Base-by-base conservation (phyloP, 2,888 invertebrate species). In the Fissipunctia ypsillon region DNA sequence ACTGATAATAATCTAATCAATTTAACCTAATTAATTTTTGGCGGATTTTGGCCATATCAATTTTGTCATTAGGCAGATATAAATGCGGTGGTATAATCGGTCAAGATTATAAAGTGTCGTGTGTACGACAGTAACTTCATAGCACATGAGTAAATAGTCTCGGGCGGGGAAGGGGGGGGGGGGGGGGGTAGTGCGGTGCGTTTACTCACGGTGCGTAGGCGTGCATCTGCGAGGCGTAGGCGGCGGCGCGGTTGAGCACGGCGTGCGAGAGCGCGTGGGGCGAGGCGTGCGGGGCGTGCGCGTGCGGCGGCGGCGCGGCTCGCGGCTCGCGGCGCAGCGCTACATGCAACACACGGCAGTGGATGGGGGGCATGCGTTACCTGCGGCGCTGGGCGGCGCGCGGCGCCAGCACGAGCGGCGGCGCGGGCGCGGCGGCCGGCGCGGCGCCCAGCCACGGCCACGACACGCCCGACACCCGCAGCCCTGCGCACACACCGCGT, bases 141-240 rank as follows among this genome's bases (percentile, higher is more conserved):
- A n/a, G n/a, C n/a, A n/a, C n/a, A n/a, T n/a, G n/a, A n/a, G n/a
- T n/a, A n/a, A n/a, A 16, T 31, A 81, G 76, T 56, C 35, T 56
- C 68, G 54, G 78, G 48, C 2, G 1, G 16, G 31, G 78, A 74
- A 9, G 60, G 57, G 72, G 68, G 0, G 12, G 72, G 52, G n/a
- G 60, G 57, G 72, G 68, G 0, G 12, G 72, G 52, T 25, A 16
- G 60, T 69, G 64, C 69, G 66, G 69, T 52, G 74, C 78, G 57
- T 43, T 73, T 97, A 98, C 98, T 98, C 97, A 98, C 98, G 98
- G 98, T 95, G 99, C 97, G 96, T 98, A 99, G 93, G 98, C 98
- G 97, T 98, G 98, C 95, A 98, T 97, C 93, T 98, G 98, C 93
- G 97, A 97, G 90, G 98, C 97, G 92, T 97, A 97, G 92, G 97